Base-by-base conservation (phyloP, 2,113 vertebrate genomes). In the Pelusios castaneus region DNA sequence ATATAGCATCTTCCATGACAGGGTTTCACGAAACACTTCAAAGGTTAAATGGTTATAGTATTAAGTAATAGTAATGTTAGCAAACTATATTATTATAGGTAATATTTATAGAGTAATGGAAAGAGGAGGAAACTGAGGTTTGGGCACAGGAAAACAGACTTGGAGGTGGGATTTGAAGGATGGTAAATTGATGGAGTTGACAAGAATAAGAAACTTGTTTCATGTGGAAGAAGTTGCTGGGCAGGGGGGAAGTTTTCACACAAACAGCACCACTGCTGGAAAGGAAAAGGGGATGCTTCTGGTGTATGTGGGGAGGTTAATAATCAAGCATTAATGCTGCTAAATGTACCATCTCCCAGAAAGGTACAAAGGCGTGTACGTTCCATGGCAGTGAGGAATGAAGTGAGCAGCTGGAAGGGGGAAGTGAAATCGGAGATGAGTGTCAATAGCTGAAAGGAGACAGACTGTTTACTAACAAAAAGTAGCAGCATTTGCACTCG, bases 121-220 rank as follows among this genome's bases (percentile, higher is more conserved):
- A 95, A 87, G 87, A 95, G 88, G 51, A 7, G 77, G 93, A 91
- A 95, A 63, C 89, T 45, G 92, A 84, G 82, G 86, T 95, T 94
- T 79, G 77, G 92, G 88, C 80, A 73, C 76, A 90, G 77, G 63
- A 92, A 95, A 95, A 77, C 94, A 93, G 82, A 87, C 90, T 95
- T 97, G 87, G 93, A 97, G 96, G 93, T 95, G 95, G 92, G 92
- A 92, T 96, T 92, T 97, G 95, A 97, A 97, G 97, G 85, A 52
- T 97, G 92, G 93, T 63, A 94, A 95, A 96, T 95, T 91, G 93
- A 56, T 91, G 88, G 86, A 95, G 94, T 95, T 96, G 83, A 93
- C 95, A 97, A 94, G 94, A 95, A 90, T 88, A 52, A 19, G 94
- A 94, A 95, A 73, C 8, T 38, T 73, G 88, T 96, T 97, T 95